Base-by-base conservation (phyloP, 2,797 vertebrate genomes). In the Aratinga solstitialis region DNA sequence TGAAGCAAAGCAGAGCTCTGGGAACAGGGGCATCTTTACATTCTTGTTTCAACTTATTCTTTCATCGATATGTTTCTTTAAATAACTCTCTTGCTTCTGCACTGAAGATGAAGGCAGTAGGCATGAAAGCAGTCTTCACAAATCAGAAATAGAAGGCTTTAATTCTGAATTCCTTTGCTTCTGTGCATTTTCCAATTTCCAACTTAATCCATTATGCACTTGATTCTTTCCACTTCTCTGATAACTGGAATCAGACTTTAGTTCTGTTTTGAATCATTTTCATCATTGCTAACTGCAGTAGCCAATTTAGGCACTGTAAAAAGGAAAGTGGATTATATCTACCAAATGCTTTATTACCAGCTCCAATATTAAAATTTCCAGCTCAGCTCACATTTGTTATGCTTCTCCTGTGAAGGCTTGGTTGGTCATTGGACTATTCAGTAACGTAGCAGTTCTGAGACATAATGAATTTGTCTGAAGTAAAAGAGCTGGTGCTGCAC, bases 31-130 rank as follows among this genome's bases (percentile, higher is more conserved):
- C 77, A 91, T 42, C 88, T 96, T 94, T 89, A 80, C 88, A 87
- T 95, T 94, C 61, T 87, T 84, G 76, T 94, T 86, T 93, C 86
- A 88, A 93, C 92, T 94, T 94, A 82, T n/a, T 82, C 65, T 92
- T 93, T 87, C 95, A 95, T 48, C 92, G 38, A 93, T 94, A 77
- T 84, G 58, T 90, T 94, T 87, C 95, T 96, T 93, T 92, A 96
- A 95, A 97, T 95, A 96, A 84, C 87, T 89, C 13, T 76, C 51
- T 87, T 84, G 58, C 62, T 90, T 89, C 90, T 87, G 65, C 81
- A 34, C 51, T 94, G 20, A 69, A 80, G 83, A 89, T 94, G 83
- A 95, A 95, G 88, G 90, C 77, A 71, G 58, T 71, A 82, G 65
- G 65, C 87, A 88, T 83, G 81, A 92, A 90, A 92, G 86, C 88